Evolutionary conservation across 1,140 invertebrate genomes (phyloP).

Genomic region (Euborellia annulipes): DNA sequence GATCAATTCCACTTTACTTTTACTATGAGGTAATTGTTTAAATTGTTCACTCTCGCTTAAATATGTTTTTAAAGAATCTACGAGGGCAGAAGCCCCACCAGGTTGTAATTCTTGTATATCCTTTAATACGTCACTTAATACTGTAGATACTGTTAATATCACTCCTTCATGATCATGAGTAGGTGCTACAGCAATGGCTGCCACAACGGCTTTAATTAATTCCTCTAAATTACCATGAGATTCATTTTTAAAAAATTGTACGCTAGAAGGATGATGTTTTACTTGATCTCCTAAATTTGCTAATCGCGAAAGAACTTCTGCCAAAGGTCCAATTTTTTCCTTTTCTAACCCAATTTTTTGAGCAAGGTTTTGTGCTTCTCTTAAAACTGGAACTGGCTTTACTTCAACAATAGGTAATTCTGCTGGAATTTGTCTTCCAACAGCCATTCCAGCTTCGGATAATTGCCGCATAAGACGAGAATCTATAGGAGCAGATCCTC

Average conservation of each 20-base stretch:
- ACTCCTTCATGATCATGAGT: slow-evolving; percentile 30
- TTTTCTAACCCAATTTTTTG: slow-evolving; percentile 29
- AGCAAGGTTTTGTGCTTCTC: slow-evolving; percentile 27
- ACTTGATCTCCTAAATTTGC: slow-evolving; percentile 28
- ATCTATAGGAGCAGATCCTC: slow-evolving; percentile 44
- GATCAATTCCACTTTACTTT: slow-evolving; percentile 39
- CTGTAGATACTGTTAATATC: slow-evolving; percentile 24
- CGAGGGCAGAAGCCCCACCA: no score
- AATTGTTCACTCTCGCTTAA: no score
- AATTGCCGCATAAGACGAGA: slow-evolving; percentile 47
- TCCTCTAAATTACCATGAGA: slow-evolving; percentile 31
- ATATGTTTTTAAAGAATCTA: no score
- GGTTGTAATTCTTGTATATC: no score
- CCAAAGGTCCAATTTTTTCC: slow-evolving; percentile 28
- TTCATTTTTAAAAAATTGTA: slow-evolving; percentile 2
- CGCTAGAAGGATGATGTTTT: not conserved
- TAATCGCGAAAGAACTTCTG: slow-evolving; percentile 26
- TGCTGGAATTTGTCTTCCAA: slow-evolving; percentile 43
- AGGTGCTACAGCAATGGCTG: slow-evolving; percentile 34
- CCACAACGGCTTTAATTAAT: slow-evolving; percentile 36
- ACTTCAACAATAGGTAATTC: slow-evolving; percentile 44
- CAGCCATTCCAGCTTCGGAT: slow-evolving; percentile 49
- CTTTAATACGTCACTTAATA: no score
- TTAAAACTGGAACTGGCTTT: slow-evolving; percentile 22
- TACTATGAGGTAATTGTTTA: no score